These are phyloP conservation scores for Lacerta agilis DNA, from an alignment of 2,797 vertebrate species.

Conservation along the genomic window DNA sequence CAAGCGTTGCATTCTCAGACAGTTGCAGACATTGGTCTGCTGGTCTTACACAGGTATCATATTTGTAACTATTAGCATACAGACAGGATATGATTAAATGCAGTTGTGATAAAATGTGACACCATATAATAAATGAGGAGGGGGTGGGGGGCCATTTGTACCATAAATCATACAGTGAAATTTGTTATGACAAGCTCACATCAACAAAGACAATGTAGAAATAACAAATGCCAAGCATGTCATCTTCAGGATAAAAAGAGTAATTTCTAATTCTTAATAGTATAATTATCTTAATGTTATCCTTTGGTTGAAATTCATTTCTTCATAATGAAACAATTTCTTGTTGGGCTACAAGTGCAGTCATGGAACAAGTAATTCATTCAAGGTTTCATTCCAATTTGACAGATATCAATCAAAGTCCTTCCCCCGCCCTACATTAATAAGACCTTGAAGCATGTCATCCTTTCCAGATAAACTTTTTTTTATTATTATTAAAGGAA, in stretches of 20 bases:
- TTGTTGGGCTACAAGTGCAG: slow-evolving; percentile 44
- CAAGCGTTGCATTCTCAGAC: slow-evolving; percentile 75
- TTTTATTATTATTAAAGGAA: neutral
- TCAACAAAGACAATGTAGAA: slow-evolving; percentile 76
- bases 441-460: neutral
- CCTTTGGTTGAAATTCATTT: slow-evolving; percentile 54
- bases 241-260: slow-evolving; percentile 58
- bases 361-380: neutral
- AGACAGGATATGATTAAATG: slow-evolving; percentile 92
- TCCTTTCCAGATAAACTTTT: slow-evolving; percentile 17
- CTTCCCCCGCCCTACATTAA: neutral
- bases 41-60: slow-evolving; percentile 84
- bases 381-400: slow-evolving; percentile 15
- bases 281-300: slow-evolving; percentile 56
- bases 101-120: slow-evolving; percentile 87
- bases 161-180: slow-evolving; percentile 92
- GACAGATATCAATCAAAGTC: neutral
- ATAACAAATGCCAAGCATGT: slow-evolving; percentile 72
- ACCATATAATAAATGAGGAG: slow-evolving; percentile 89
- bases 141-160: slow-evolving; percentile 79
- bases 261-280: slow-evolving; percentile 56
- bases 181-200: slow-evolving; percentile 82
- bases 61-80: slow-evolving; percentile 91
- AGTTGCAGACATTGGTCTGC: slow-evolving; percentile 81
- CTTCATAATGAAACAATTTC: slow-evolving; percentile 51